Conservation (phyloP, 2,113 vertebrate species). For the Anoura caudifer region DNA sequence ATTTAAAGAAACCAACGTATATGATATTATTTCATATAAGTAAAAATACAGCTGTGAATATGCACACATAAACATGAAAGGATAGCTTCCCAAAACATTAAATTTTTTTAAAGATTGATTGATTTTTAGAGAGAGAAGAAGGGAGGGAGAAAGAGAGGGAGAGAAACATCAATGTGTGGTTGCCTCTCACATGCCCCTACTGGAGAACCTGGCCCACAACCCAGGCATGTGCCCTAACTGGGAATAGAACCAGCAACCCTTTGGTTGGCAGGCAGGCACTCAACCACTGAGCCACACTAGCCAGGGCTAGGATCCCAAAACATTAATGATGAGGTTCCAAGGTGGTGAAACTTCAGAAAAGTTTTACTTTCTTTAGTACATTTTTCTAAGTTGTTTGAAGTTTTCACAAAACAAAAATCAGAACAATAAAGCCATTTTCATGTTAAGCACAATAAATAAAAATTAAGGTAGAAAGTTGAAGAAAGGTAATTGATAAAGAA, state of each 20-base stretch:
- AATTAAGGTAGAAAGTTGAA: conserved; percentile 29
- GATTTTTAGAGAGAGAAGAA: too few species aligned
- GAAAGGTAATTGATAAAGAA: neutral
- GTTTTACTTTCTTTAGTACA: neutral
- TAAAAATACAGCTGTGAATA: neutral
- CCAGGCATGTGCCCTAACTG: too few species aligned
- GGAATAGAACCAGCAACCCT: too few species aligned
- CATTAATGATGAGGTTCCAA: neutral
- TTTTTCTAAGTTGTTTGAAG: neutral
- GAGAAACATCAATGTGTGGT: too few species aligned
- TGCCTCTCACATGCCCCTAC: too few species aligned
- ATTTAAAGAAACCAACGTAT: neutral
- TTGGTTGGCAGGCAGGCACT: too few species aligned
- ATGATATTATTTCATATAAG: conserved; percentile 11
- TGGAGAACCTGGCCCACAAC: too few species aligned
- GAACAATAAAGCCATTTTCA: conserved; percentile 5
- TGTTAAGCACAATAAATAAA: conserved; percentile 15
- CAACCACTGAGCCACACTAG: too few species aligned
- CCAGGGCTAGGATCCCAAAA: neutral
- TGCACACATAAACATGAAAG: neutral
- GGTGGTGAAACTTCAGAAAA: neutral
- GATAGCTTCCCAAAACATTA: conserved; percentile 16
- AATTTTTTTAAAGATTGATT: too few species aligned
- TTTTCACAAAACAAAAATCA: conserved; percentile 19
- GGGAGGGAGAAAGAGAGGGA: too few species aligned